Evolutionary conservation across 92 coral and sea anemone genomes (phyloP).

Genomic region (Actinostola sp.): DNA sequence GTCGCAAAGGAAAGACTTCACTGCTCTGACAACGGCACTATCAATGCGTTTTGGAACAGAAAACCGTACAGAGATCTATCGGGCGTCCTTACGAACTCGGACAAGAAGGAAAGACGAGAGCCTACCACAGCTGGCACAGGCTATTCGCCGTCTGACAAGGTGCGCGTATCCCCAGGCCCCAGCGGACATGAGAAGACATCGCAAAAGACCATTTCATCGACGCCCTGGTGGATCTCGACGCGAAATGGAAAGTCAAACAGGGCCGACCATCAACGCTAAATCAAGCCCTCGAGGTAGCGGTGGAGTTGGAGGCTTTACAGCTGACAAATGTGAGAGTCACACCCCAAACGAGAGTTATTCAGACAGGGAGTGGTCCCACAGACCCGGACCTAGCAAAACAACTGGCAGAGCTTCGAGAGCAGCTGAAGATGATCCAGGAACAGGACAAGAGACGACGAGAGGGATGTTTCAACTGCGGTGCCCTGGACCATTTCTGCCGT

Average conservation of each 20-base stretch:
- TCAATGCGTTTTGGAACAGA: conserved; percentile 27
- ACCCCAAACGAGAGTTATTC: too few species aligned
- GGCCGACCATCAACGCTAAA: conserved; percentile 34
- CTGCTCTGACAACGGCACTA: conserved; percentile 18
- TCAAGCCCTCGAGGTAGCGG: conserved; percentile 29
- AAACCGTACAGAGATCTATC: conserved; percentile 34
- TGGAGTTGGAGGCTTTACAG: conserved; percentile 42
- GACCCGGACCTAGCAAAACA: too few species aligned
- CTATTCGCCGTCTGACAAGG: conserved; percentile 33
- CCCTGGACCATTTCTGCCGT: neutral
- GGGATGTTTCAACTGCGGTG: neutral
- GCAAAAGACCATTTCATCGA: conserved; percentile 37
- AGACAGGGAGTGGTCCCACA: too few species aligned
- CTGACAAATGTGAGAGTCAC: conserved; percentile 14
- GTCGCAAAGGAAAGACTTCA: conserved; percentile 18
- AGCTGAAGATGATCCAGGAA: too few species aligned
- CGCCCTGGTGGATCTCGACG: conserved; percentile 31
- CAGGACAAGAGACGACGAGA: neutral
- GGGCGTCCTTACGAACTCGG: conserved; percentile 30
- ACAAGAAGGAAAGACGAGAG: conserved; percentile 23
- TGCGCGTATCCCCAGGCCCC: conserved; percentile 30
- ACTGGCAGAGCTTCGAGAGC: too few species aligned
- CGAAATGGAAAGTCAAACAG: conserved; percentile 35
- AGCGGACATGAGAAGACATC: conserved; percentile 10
- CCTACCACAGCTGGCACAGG: conserved; percentile 50